Conservation (phyloP, 2,797 vertebrate species). For the Hyperoplus immaculatus region DNA sequence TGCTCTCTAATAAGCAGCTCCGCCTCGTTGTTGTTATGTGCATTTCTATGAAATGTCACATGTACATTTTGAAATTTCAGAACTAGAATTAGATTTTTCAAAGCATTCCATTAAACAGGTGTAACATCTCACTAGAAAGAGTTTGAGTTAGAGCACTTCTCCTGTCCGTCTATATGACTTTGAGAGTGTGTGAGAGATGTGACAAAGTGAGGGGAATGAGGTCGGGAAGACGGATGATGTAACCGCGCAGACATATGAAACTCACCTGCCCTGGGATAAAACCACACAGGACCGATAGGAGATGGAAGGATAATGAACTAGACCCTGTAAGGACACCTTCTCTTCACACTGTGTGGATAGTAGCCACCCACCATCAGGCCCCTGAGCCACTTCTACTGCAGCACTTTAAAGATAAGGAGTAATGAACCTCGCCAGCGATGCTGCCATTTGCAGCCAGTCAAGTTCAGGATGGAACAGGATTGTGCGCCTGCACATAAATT, state of each 20-base stretch:
- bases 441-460: constrained; percentile 30
- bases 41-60: constrained; percentile 52
- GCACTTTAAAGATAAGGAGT: constrained; percentile 56
- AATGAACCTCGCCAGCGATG: constrained; percentile 47
- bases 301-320: constrained; percentile 53
- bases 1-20: constrained; percentile 53
- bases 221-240: constrained; percentile 58
- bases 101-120: neutral
- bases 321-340: constrained; percentile 38
- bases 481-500: constrained; percentile 25
- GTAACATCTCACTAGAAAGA: neutral
- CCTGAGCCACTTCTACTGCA: constrained; percentile 34
- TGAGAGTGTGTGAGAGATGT: constrained; percentile 32
- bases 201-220: constrained; percentile 32
- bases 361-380: constrained; percentile 12
- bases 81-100: constrained; percentile 3
- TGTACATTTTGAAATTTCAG: constrained; percentile 43
- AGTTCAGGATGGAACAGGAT: constrained; percentile 21
- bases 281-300: constrained; percentile 42
- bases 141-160: neutral
- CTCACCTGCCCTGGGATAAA: constrained; percentile 56
- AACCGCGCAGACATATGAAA: constrained; percentile 62
- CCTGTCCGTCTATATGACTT: constrained; percentile 15
- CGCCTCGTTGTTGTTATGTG: neutral
- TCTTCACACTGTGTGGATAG: constrained; percentile 19